phyloP scores from a whole-genome alignment of 2,797 vertebrate species.

The Leptoclinus maculatus region DNA sequence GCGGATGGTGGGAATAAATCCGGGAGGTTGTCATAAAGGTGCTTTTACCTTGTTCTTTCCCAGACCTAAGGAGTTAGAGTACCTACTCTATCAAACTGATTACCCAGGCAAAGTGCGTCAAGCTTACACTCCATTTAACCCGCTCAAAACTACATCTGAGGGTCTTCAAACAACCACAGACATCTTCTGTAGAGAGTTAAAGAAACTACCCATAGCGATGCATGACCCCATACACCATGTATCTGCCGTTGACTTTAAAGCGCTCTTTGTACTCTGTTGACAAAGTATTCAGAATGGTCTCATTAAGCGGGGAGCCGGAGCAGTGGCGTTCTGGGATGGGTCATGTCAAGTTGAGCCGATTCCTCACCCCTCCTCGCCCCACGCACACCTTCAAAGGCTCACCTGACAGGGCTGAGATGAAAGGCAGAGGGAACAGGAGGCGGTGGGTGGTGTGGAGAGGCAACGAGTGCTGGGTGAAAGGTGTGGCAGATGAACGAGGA shows the following conservation, averaged over 20 bases:
- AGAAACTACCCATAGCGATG: slow-evolving; percentile 27
- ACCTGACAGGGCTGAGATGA: slow-evolving; percentile 43
- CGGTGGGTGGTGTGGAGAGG: not conserved
- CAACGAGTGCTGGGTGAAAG: not conserved
- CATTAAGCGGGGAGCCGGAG: slow-evolving; percentile 1
- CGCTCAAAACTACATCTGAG: slow-evolving; percentile 35
- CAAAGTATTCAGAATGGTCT: slow-evolving; percentile 25
- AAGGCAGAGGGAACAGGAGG: slow-evolving; percentile 24
- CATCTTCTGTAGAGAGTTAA: slow-evolving; percentile 27
- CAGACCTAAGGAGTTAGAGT: slow-evolving; percentile 41
- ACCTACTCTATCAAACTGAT: slow-evolving; percentile 65
- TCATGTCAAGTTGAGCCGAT: slow-evolving; percentile 7
- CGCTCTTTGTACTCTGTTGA: slow-evolving; percentile 36
- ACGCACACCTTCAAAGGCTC: slow-evolving; percentile 29
- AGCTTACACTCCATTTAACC: slow-evolving; percentile 60
- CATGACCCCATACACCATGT: slow-evolving; percentile 9
- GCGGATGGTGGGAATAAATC: slow-evolving; percentile 62
- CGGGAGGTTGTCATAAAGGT: slow-evolving; percentile 56
- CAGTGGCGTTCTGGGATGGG: slow-evolving; percentile 6
- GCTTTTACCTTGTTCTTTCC: slow-evolving; percentile 59
- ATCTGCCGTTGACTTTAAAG: slow-evolving; percentile 34
- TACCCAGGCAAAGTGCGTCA: slow-evolving; percentile 21
- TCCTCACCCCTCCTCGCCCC: not conserved
- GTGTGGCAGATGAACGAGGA: slow-evolving; percentile 7
- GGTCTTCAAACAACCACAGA: slow-evolving; percentile 40